These are phyloP conservation scores for Drosophila rellima DNA, from an alignment of 2,888 invertebrate species.

Conservation along the genomic window DNA sequence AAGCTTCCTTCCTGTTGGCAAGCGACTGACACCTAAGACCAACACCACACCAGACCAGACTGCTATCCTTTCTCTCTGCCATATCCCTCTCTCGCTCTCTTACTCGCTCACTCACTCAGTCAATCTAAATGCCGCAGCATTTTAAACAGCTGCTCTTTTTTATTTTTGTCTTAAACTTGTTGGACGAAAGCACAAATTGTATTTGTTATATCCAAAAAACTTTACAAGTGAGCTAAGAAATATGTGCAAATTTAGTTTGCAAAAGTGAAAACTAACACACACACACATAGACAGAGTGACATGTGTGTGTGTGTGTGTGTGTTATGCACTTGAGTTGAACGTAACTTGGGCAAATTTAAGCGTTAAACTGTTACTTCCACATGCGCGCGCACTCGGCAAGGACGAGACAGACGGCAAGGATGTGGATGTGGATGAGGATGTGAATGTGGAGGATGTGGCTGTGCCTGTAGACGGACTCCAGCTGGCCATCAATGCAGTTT, in stretches of 20 bases:
- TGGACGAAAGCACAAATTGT: slow-evolving; percentile 59
- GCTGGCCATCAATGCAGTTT: slow-evolving; percentile 75
- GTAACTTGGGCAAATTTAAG: slow-evolving; percentile 76
- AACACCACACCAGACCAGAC: slow-evolving; percentile 2
- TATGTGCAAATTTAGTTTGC: slow-evolving; percentile 63
- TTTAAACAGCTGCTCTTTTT: slow-evolving; percentile 48
- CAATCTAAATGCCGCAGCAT: slow-evolving; percentile 41
- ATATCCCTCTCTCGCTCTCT: slow-evolving; percentile 19
- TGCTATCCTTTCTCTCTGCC: slow-evolving; percentile 7
- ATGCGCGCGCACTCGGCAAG: slow-evolving; percentile 59
- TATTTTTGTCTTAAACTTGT: slow-evolving; percentile 31
- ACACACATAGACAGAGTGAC: slow-evolving; percentile 16
- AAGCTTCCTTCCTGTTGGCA: slow-evolving; percentile 78
- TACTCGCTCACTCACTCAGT: slow-evolving; percentile 21
- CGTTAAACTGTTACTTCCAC: slow-evolving; percentile 80
- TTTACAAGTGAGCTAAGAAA: slow-evolving; percentile 54
- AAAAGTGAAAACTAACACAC: slow-evolving; percentile 64
- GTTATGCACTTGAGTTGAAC: slow-evolving; percentile 49
- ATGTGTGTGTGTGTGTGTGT: slow-evolving; percentile 29
- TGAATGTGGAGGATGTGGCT: neutral
- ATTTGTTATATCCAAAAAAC: slow-evolving; percentile 62
- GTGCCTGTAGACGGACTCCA: slow-evolving; percentile 46
- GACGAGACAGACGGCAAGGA: slow-evolving; percentile 14
- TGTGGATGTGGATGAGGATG: neutral
- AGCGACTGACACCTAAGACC: slow-evolving; percentile 64